Percentiles rank a stretch among this genome's conserved stretches.
phyloP scores from a whole-genome alignment of 2,797 vertebrate genomes.

The Borostomias antarcticus region DNA sequence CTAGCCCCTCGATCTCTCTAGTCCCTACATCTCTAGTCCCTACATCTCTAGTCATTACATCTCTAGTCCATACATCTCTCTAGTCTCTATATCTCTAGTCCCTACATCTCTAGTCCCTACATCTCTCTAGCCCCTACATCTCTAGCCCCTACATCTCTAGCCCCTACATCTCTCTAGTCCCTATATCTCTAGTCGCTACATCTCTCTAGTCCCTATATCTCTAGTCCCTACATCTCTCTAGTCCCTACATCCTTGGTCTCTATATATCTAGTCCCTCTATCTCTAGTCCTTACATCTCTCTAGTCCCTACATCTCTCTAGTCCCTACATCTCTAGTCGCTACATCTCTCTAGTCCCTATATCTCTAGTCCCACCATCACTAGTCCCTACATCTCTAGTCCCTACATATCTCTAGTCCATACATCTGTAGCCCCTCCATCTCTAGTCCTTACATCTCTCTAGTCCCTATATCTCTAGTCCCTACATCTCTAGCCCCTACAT shows the following conservation, averaged over 20 bases:
- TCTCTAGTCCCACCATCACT: conserved; percentile 26
- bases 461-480: conserved; percentile 22
- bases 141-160: no score
- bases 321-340: conserved; percentile 4
- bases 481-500: background rate
- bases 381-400: background rate
- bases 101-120: conserved; percentile 10
- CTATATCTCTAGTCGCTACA: background rate
- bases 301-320: background rate
- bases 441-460: conserved; percentile 13
- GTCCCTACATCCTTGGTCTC: conserved; percentile 39
- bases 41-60: conserved; percentile 34
- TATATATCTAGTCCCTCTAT: no score
- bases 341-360: conserved; percentile 33
- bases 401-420: background rate
- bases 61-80: background rate
- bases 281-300: background rate
- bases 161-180: background rate
- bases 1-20: conserved; percentile 12
- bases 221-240: conserved; percentile 15
- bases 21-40: conserved; percentile 26
- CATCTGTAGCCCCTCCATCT: no score
- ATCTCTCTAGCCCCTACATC: conserved; percentile 34
- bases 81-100: background rate
- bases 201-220: conserved; percentile 9